Percentiles rank a stretch among this genome's conserved stretches.
phyloP scores from a whole-genome alignment of 2,797 vertebrate species.

The Spheniscus humboldti region DNA sequence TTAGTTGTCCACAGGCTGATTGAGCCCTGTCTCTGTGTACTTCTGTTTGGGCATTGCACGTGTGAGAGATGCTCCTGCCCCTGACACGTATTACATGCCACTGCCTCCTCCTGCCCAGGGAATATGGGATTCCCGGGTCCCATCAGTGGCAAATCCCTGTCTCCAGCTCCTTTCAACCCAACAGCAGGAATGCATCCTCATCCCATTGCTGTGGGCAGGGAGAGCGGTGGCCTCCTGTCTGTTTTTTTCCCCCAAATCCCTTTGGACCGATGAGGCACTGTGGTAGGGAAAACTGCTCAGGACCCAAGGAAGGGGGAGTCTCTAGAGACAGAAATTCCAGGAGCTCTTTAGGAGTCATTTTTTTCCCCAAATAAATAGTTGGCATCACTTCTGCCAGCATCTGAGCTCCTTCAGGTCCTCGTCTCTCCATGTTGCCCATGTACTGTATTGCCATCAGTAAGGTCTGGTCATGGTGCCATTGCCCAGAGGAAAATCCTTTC shows the following conservation, averaged over 20 bases:
- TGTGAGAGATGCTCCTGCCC: background rate
- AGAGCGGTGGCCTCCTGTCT: background rate
- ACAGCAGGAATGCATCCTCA: background rate
- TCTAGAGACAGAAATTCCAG: background rate
- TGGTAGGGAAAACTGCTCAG: background rate
- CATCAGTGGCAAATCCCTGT: background rate
- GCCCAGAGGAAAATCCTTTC: background rate
- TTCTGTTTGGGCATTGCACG: background rate
- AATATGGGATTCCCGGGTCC: background rate
- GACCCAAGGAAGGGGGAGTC: background rate
- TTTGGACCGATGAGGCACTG: background rate
- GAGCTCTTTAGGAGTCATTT: background rate
- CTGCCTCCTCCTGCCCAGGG: background rate
- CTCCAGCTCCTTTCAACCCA: background rate
- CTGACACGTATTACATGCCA: rapidly evolving
- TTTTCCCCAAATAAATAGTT: background rate
- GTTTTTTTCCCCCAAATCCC: background rate
- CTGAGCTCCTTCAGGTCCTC: background rate
- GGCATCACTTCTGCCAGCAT: background rate
- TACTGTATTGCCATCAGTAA: background rate
- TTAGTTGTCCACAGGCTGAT: background rate
- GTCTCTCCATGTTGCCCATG: background rate
- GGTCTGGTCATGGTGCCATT: background rate
- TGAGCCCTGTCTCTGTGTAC: background rate
- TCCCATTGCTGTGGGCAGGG: background rate